Evolutionary conservation across 1,140 invertebrate genomes (phyloP).

Genomic region (Drosophila rufa): DNA sequence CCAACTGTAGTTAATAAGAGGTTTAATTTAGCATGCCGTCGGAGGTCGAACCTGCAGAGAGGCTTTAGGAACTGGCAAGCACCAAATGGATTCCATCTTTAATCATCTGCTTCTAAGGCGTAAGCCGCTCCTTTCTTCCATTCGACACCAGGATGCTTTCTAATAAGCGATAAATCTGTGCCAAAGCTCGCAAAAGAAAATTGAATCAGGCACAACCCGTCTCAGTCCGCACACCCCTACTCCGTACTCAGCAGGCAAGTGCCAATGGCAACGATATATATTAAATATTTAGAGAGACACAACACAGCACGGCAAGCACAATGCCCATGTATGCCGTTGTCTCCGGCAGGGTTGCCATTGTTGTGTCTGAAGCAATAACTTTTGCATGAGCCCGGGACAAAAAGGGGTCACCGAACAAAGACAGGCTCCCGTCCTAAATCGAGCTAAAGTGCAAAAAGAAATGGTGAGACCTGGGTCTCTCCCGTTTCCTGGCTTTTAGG

Average conservation of each 20-base stretch:
- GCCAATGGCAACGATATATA: slow-evolving; percentile 67
- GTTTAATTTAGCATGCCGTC: slow-evolving; percentile 11
- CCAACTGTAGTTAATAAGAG: slow-evolving; percentile 22
- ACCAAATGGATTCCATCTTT: slow-evolving; percentile 4
- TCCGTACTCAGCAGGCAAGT: slow-evolving; percentile 40
- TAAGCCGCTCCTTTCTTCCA: slow-evolving; percentile 25
- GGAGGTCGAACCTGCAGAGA: not conserved
- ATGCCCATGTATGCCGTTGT: slow-evolving; percentile 28
- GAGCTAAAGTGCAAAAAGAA: slow-evolving; percentile 60
- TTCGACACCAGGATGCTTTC: slow-evolving; percentile 39
- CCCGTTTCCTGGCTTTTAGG: slow-evolving; percentile 26
- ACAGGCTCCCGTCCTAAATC: slow-evolving; percentile 52
- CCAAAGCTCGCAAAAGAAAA: slow-evolving; percentile 39
- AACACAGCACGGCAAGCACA: slow-evolving; percentile 39
- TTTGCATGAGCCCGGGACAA: slow-evolving; percentile 45
- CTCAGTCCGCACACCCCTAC: slow-evolving; percentile 6
- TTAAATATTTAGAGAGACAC: slow-evolving; percentile 69
- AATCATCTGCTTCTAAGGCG: slow-evolving; percentile 35
- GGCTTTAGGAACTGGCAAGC: not conserved
- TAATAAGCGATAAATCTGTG: slow-evolving; percentile 73
- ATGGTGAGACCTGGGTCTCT: slow-evolving; percentile 18
- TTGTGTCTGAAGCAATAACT: slow-evolving; percentile 63
- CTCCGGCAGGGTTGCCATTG: slow-evolving; percentile 54
- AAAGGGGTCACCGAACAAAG: slow-evolving; percentile 72
- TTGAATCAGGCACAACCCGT: slow-evolving; percentile 34